Base-by-base conservation (phyloP, 2,888 invertebrate genomes). In the Cenopis cana region DNA sequence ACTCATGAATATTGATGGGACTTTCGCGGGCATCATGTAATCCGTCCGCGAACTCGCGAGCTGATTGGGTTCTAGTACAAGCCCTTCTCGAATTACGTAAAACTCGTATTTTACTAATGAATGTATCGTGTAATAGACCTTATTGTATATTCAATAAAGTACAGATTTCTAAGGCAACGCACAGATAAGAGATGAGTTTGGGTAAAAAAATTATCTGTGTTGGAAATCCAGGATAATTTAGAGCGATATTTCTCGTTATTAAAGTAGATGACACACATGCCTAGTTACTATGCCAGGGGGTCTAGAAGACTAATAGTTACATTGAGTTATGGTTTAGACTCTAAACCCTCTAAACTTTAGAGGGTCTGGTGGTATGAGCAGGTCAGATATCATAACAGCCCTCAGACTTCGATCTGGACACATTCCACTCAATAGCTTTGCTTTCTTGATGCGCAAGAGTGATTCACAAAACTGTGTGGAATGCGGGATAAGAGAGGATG, bases 1-100 rank as follows among this genome's bases (percentile, higher is more conserved):
- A 75, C 80, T 85, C 85, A 91, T 91, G 88, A 88, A 91, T 91
- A 91, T 91, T 89, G 83, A 91, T 88, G 78, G 73, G 79, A 85
- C 82, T 87, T 88, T 87, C 87, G 83, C 85, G 82, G 80, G 79
- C 80, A 82, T 85, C 85, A 86, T 86, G 85, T 89, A 89, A 90
- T 89, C 84, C 83, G 75, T 76, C 81, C 81, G 79, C 78, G 80
- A 79, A 81, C 82, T 83, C 80, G 78, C 77, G 77, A 79, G 79
- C 82, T 88, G 87, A 87, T 88, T 86, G 74, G 65, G 73, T 69
- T 59, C 57, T 49, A n/a, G n/a, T n/a, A 36, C 11, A 36, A 38
- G 54, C 67, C 67, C 71, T 67, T 56, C n/a, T 57, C 55, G 55
- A 69, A 46, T 67, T 56, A 17, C 41, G 29, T 55, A 14, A 20